Percentiles rank a stretch among this genome's conserved stretches.
Conservation (phyloP, 2,113 vertebrate species). For the Tauraco erythrolophus region DNA sequence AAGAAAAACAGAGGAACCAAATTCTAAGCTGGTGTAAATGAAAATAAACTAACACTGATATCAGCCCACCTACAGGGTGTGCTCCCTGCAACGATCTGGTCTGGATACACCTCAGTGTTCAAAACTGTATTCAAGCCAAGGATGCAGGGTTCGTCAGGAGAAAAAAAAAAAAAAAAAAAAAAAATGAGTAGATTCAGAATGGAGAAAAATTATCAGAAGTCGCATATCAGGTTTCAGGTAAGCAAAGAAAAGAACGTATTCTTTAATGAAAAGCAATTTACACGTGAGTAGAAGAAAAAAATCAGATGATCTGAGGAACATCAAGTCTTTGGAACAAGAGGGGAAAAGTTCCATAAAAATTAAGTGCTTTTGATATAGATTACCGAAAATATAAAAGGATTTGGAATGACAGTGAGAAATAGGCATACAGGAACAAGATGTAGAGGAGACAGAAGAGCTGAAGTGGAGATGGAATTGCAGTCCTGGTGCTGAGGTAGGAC, state of each 20-base stretch:
- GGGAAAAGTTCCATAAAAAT: neutral
- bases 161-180: neutral
- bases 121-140: neutral
- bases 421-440: neutral
- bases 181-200: neutral
- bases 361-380: neutral
- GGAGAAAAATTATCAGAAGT: neutral
- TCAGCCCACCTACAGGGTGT: neutral
- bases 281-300: neutral
- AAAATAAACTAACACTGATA: neutral
- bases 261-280: neutral
- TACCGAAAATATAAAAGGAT: neutral
- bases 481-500: neutral
- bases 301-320: neutral
- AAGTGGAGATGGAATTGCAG: neutral
- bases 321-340: neutral
- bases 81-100: neutral
- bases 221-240: neutral
- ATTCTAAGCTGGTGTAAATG: neutral
- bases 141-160: neutral
- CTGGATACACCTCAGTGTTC: neutral
- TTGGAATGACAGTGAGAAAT: neutral
- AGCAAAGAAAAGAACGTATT: neutral
- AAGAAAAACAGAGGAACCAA: neutral
- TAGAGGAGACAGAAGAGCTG: neutral